Percentiles rank a stretch among this genome's conserved stretches.
phyloP scores from a whole-genome alignment of 2,888 invertebrate species.

The Harpalus rufipes region DNA sequence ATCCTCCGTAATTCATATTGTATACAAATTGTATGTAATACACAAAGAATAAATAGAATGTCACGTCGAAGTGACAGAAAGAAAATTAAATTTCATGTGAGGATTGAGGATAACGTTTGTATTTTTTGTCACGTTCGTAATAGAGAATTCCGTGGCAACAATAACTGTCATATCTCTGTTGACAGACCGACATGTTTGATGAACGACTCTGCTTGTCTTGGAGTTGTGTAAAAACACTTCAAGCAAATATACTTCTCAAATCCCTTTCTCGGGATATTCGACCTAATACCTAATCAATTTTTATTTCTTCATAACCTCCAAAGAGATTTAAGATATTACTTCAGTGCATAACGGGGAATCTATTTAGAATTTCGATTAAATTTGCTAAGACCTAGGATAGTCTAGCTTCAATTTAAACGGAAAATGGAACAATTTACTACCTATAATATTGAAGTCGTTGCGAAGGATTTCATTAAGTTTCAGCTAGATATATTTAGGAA shows the following conservation, averaged over 20 bases:
- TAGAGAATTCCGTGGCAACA: slow-evolving; percentile 45
- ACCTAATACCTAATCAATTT: not conserved
- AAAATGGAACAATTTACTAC: slow-evolving; percentile 39
- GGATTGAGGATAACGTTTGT: slow-evolving; percentile 13
- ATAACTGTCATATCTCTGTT: slow-evolving; percentile 51
- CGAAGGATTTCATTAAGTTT: slow-evolving; percentile 28
- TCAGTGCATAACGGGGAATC: slow-evolving; percentile 14
- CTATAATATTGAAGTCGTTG: slow-evolving; percentile 46
- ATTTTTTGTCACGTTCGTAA: slow-evolving; percentile 54
- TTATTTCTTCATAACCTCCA: slow-evolving; percentile 28
- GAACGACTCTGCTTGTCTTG: slow-evolving; percentile 15
- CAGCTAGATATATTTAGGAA: slow-evolving; percentile 16
- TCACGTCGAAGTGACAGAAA: slow-evolving; percentile 11
- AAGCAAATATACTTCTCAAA: slow-evolving; percentile 15
- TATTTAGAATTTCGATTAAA: slow-evolving; percentile 42
- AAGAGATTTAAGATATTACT: slow-evolving; percentile 10
- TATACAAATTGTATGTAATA: not conserved
- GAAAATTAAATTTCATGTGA: slow-evolving; percentile 37
- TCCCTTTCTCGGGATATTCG: not conserved
- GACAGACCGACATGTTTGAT: slow-evolving; percentile 38
- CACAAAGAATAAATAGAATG: not conserved
- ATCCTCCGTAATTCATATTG: not conserved
- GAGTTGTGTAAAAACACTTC: slow-evolving; percentile 28
- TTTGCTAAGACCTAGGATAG: slow-evolving; percentile 24
- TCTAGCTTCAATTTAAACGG: slow-evolving; percentile 23